phyloP scores from a whole-genome alignment of 2,888 invertebrate genomes.

The Ernsta delagoae region DNA sequence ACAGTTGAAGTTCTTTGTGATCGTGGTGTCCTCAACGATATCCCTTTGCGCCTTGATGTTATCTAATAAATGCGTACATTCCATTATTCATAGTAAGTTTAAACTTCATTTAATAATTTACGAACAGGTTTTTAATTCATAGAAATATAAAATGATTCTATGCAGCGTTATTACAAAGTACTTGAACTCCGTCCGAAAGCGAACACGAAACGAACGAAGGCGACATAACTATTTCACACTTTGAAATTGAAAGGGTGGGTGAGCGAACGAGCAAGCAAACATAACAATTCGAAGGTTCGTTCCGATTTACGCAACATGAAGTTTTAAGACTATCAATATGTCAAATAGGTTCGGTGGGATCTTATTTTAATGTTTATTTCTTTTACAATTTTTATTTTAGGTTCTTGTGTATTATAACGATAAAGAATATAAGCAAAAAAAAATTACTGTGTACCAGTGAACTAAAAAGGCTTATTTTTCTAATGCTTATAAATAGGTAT shows the following conservation, averaged over 20 bases:
- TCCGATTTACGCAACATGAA: slow-evolving; percentile 40
- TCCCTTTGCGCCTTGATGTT: slow-evolving; percentile 85
- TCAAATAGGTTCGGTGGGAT: too few species aligned
- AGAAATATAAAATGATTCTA: slow-evolving; percentile 53
- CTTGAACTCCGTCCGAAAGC: slow-evolving; percentile 45
- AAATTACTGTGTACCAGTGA: too few species aligned
- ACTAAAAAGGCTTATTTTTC: too few species aligned
- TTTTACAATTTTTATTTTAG: too few species aligned
- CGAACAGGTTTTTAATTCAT: slow-evolving; percentile 59
- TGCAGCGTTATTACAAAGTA: slow-evolving; percentile 47
- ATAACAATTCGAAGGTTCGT: slow-evolving; percentile 45
- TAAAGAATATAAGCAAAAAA: too few species aligned
- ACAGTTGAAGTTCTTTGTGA: slow-evolving; percentile 87
- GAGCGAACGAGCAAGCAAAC: slow-evolving; percentile 43
- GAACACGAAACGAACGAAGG: slow-evolving; percentile 54
- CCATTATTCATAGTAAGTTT: slow-evolving; percentile 83
- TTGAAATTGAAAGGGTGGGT: slow-evolving; percentile 40
- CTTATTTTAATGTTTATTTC: too few species aligned
- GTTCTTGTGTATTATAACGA: too few species aligned
- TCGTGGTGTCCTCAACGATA: slow-evolving; percentile 76
- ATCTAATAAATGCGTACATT: slow-evolving; percentile 88
- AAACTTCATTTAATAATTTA: slow-evolving; percentile 54
- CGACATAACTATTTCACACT: slow-evolving; percentile 51
- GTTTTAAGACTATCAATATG: too few species aligned
- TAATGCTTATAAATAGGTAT: too few species aligned